phyloP scores from a whole-genome alignment of 2,888 invertebrate genomes.

The Caenorhabditis virilis region DNA sequence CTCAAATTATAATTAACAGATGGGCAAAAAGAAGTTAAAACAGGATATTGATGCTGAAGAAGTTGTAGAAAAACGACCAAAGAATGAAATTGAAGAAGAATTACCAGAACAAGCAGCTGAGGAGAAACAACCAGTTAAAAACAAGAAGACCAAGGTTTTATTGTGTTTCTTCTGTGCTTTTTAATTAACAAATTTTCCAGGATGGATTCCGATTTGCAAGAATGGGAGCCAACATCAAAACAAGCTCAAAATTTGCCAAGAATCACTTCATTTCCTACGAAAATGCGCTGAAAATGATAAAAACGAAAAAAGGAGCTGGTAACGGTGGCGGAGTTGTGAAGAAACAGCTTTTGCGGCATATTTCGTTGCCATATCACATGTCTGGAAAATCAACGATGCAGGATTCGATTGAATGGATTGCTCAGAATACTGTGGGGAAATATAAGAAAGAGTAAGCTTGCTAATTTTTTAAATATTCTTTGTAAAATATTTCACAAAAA shows the following conservation, averaged over 20 bases:
- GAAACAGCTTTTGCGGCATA: conserved; percentile 11
- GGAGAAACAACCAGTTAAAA: neutral
- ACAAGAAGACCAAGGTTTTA: neutral
- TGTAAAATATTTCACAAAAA: too few species aligned
- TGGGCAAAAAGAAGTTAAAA: conserved; percentile 8
- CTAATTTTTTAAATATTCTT: too few species aligned
- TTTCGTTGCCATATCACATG: conserved; percentile 38
- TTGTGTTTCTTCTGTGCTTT: too few species aligned
- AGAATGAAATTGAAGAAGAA: conserved; percentile 10
- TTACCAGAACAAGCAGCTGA: neutral
- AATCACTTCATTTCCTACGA: conserved; percentile 25
- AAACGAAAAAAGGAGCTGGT: conserved; percentile 12
- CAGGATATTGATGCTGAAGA: conserved; percentile 27
- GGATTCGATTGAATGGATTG: conserved; percentile 24
- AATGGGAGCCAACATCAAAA: conserved; percentile 16
- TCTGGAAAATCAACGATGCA: conserved; percentile 21
- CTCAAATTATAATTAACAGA: neutral
- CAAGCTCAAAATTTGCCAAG: conserved; percentile 10
- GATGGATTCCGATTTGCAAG: conserved; percentile 13
- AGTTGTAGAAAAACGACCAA: too few species aligned
- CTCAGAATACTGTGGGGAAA: conserved; percentile 32
- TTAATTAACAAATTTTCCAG: too few species aligned
- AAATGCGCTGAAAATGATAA: conserved; percentile 17
- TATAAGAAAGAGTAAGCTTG: conserved; percentile 36
- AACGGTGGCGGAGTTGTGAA: conserved; percentile 19